Base-by-base conservation (phyloP, 2,888 invertebrate species). In the Ochropacha duplaris region DNA sequence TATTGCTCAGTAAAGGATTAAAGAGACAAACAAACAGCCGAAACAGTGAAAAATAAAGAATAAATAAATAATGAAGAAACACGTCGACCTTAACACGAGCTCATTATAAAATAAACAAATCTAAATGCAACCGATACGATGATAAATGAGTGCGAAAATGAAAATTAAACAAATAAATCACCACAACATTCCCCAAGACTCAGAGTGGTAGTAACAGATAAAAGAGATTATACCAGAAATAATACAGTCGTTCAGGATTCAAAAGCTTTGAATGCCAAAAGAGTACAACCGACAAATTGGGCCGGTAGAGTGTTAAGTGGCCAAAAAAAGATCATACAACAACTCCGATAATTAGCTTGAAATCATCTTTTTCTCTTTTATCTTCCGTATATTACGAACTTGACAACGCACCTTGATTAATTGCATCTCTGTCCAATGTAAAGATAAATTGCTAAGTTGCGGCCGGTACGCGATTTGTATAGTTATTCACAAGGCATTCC, bases 351-450 rank as follows among this genome's bases (percentile, higher is more conserved):
- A 91, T 91, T 91, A 91, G 90, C 86, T 79, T 79, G 82, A 86
- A 89, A 90, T 90, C 88, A 88, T 90, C 84, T 85, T 89, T 87
- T 90, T 86, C 84, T 85, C 85, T 87, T 50, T 87, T 90, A 88
- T 83, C 86, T 78, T 71, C 75, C 71, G 79, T 83, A 85, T 87
- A 84, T 83, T 84, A 83, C 80, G 80, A 79, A 87, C 85, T 86
- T 89, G 90, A 90, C 90, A 90, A 87, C 87, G 84, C 79, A 81
- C 69, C 79, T 89, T 91, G 90, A 91, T 90, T 90, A 90, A 91
- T 91, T 89, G 88, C 90, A 80, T 79, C 81, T 78, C 81, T 83
- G 86, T 86, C 84, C 83, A 84, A 83, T 81, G 79, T 76, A 76
- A 86, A 90, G 90, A 90, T 90, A 90, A 88, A 90, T 52, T 88